Conservation (phyloP, 2,113 vertebrate genomes). For the Jaculus jaculus region DNA sequence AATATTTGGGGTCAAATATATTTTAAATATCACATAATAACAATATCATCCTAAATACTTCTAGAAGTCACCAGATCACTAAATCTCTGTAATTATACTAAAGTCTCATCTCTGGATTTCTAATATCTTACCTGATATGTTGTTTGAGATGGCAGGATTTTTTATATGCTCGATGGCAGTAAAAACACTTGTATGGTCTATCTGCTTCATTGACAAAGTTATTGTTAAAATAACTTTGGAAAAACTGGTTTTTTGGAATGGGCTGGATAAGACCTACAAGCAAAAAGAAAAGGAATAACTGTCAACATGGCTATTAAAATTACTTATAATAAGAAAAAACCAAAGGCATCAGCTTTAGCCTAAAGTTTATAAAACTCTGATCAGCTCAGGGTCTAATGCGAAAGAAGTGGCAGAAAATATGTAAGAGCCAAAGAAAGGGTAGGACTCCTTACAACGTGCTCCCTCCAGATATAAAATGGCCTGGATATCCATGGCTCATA, state of each 20-base stretch:
- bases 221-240: constrained; percentile 94
- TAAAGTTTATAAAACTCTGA: not conserved
- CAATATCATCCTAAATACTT: not conserved
- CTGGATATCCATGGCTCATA: no score
- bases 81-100: not conserved
- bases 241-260: constrained; percentile 91
- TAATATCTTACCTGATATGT: constrained; percentile 91
- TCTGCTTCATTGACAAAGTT: constrained; percentile 91
- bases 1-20: not conserved
- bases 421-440: no score
- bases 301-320: not conserved
- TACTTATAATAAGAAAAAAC: no score
- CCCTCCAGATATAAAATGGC: no score
- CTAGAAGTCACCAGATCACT: not conserved
- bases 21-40: not conserved
- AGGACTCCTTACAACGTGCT: no score
- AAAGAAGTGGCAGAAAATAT: no score
- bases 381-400: no score
- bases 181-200: constrained; percentile 96
- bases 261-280: constrained; percentile 94
- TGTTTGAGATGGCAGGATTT: constrained; percentile 99
- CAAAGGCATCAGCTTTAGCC: not conserved
- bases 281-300: constrained; percentile 58
- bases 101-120: not conserved
- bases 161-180: constrained; percentile 97